phyloP scores from a whole-genome alignment of 2,113 vertebrate species.

The Gobiocypris rarus region DNA sequence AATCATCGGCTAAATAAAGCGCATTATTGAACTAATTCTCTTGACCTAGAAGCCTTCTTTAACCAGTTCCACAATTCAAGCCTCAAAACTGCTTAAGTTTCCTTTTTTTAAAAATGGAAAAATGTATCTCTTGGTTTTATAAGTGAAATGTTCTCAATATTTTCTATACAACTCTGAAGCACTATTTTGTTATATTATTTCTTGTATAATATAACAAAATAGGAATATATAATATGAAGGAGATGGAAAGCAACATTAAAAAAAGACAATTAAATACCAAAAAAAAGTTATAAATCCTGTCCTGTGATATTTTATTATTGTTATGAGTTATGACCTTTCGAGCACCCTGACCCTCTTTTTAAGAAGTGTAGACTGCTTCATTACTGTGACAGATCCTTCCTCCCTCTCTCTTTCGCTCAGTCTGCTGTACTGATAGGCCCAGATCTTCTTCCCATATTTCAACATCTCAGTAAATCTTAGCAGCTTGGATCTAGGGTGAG shows the following conservation, averaged over 20 bases:
- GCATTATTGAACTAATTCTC: no score
- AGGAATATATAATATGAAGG: neutral
- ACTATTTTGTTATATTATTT: no score
- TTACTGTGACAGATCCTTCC: constrained; percentile 8
- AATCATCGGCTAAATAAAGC: no score
- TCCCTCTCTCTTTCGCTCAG: constrained; percentile 5
- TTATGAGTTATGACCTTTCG: constrained; percentile 65
- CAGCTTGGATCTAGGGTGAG: neutral
- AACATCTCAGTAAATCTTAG: constrained; percentile 47
- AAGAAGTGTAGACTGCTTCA: constrained; percentile 66
- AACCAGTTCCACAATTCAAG: no score
- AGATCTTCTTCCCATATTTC: constrained; percentile 49
- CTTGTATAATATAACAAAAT: neutral
- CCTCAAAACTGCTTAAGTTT: no score
- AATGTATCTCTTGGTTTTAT: no score
- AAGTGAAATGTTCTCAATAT: no score
- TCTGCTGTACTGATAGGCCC: constrained; percentile 37
- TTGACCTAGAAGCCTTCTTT: no score
- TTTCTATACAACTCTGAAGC: no score
- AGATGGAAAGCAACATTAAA: neutral
- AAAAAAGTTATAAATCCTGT: constrained; percentile 56
- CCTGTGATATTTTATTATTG: constrained; percentile 62
- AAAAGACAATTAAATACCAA: neutral
- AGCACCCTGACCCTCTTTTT: constrained; percentile 62
- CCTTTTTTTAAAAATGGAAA: no score